phyloP scores from a whole-genome alignment of 2,888 invertebrate genomes.

The Esperia sulphurella region DNA sequence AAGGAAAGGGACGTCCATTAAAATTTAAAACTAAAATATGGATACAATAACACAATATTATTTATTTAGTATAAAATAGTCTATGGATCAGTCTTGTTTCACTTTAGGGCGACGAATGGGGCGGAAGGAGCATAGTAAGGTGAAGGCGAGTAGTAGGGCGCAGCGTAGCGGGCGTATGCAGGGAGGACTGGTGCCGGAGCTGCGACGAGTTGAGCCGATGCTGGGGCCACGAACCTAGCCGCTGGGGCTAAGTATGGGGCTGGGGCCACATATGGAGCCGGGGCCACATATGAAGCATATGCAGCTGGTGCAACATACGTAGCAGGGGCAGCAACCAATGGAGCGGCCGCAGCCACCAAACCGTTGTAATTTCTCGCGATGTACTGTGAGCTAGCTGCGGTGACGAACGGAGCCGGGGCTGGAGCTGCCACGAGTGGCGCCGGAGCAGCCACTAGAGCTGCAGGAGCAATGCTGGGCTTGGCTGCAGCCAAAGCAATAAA shows the following conservation, averaged over 20 bases:
- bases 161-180: constrained; percentile 13
- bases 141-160: constrained; percentile 30
- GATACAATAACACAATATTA: constrained; percentile 17
- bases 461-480: constrained; percentile 49
- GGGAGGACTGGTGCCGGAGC: constrained; percentile 35
- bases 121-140: constrained; percentile 54
- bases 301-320: constrained; percentile 37
- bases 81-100: constrained; percentile 40
- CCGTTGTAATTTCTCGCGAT: constrained; percentile 81
- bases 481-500: constrained; percentile 50
- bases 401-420: constrained; percentile 77
- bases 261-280: constrained; percentile 32
- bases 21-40: constrained; percentile 3
- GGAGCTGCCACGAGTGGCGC: constrained; percentile 43
- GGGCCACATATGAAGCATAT: constrained; percentile 34
- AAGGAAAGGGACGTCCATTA: neutral
- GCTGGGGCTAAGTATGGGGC: constrained; percentile 31
- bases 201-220: constrained; percentile 22
- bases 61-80: constrained; percentile 14
- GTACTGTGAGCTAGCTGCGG: constrained; percentile 82
- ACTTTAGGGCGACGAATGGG: constrained; percentile 52
- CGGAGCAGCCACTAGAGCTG: constrained; percentile 49
- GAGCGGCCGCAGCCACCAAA: constrained; percentile 65
- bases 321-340: constrained; percentile 28
- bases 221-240: constrained; percentile 15